These are phyloP conservation scores for Festucalex cinctus DNA, from an alignment of 2,113 vertebrate genomes.

Conservation along the genomic window DNA sequence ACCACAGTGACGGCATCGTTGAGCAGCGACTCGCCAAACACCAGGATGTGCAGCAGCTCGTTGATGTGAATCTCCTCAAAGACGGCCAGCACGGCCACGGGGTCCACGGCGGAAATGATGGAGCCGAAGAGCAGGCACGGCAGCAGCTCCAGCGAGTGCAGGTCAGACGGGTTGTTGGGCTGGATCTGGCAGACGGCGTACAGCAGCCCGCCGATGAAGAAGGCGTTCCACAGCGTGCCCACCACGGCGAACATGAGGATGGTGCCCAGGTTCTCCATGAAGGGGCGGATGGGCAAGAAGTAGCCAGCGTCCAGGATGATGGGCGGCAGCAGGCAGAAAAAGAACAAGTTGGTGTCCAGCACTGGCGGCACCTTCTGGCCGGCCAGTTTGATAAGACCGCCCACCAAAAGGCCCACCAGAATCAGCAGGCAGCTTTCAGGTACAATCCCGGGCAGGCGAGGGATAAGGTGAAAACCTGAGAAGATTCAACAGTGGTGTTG, in stretches of 20 bases:
- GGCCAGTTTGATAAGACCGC: constrained; percentile 86
- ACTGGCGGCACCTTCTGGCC: constrained; percentile 80
- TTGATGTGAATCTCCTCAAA: constrained; percentile 99
- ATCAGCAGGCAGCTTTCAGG: constrained; percentile 98
- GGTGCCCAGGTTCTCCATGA: constrained; percentile 96
- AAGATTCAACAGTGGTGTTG: constrained; percentile 2
- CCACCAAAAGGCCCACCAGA: constrained; percentile 88
- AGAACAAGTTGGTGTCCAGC: constrained; percentile 82
- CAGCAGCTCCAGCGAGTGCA: constrained; percentile 78
- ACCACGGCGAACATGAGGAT: constrained; percentile 97
- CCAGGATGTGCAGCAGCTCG: constrained; percentile 93
- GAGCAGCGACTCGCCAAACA: constrained; percentile 95
- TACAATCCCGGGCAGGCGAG: constrained; percentile 84
- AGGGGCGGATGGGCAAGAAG: constrained; percentile 92
- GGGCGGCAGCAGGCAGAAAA: constrained; percentile 92
- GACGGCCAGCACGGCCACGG: constrained; percentile 92
- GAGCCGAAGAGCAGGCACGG: constrained; percentile 89
- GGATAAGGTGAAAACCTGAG: constrained; percentile 92
- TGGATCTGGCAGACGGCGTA: constrained; percentile 85
- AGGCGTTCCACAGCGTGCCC: constrained; percentile 94
- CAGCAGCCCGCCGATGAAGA: constrained; percentile 87
- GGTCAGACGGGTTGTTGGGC: constrained; percentile 30
- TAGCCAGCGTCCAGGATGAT: constrained; percentile 98
- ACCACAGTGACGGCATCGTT: constrained; percentile 97
- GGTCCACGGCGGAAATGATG: constrained; percentile 95